phyloP scores from a whole-genome alignment of 2,797 vertebrate genomes.

The Bothrops alternatus region DNA sequence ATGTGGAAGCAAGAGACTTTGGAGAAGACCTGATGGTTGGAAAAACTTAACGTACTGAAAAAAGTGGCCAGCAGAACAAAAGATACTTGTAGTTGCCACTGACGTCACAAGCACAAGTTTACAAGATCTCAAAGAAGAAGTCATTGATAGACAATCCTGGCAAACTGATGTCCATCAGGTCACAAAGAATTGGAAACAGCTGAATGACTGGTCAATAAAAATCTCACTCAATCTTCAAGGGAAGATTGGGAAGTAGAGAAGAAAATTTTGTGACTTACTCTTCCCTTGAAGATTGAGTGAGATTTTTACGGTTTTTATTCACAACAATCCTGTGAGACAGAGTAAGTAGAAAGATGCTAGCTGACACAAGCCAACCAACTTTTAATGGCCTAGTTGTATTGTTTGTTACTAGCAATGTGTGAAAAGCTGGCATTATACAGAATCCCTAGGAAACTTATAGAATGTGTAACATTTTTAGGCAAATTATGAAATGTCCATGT shows the following conservation, averaged over 20 bases:
- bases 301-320: too few species aligned
- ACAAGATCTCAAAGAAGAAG: not conserved
- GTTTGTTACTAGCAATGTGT: not conserved
- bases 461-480: not conserved
- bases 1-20: not conserved
- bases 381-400: not conserved
- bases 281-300: too few species aligned
- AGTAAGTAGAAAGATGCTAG: not conserved
- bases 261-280: too few species aligned
- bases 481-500: not conserved
- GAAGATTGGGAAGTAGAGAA: not conserved
- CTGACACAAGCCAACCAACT: not conserved
- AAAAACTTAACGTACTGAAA: not conserved
- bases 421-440: not conserved
- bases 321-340: not conserved
- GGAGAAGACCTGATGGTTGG: not conserved
- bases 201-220: not conserved
- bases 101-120: not conserved
- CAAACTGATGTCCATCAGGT: not conserved
- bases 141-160: not conserved
- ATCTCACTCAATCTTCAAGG: not conserved
- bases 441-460: not conserved
- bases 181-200: not conserved
- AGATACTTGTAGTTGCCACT: not conserved
- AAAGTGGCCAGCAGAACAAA: not conserved